Evolutionary conservation across 2,113 vertebrate genomes (phyloP).

Genomic region (Chascanopsetta lugubris): DNA sequence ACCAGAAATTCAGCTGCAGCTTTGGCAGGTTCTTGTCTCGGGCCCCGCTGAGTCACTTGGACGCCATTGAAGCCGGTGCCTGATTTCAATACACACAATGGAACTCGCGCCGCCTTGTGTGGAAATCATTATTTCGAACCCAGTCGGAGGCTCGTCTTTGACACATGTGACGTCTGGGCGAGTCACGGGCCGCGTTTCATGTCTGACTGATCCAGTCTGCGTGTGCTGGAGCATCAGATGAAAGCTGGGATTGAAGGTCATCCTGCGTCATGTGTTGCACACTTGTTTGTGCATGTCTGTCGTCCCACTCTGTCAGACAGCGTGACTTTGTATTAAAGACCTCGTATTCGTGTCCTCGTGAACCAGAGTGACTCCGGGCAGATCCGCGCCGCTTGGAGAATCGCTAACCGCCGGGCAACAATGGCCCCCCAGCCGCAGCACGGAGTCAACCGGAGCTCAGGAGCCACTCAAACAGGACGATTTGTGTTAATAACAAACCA

Average conservation of each 20-base stretch:
- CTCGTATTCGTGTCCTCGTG: conserved; percentile 17
- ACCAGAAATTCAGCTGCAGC: conserved; percentile 37
- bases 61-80: conserved; percentile 23
- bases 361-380: conserved; percentile 44
- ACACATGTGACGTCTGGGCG: conserved; percentile 34
- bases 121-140: conserved; percentile 24
- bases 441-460: not conserved
- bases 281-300: conserved; percentile 70
- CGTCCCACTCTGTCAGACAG: conserved; percentile 46
- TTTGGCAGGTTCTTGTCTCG: conserved; percentile 1
- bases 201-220: conserved; percentile 41
- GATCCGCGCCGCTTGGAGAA: conserved; percentile 28
- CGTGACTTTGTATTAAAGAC: conserved; percentile 31
- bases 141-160: conserved; percentile 46
- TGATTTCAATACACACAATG: conserved; percentile 14
- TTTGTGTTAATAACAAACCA: conserved; percentile 35
- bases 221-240: conserved; percentile 62
- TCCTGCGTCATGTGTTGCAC: conserved; percentile 66
- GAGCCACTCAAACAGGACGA: conserved; percentile 3
- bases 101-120: conserved; percentile 34
- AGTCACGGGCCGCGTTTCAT: conserved; percentile 50
- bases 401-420: conserved; percentile 26
- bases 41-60: conserved; percentile 26
- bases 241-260: conserved; percentile 55
- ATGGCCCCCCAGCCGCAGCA: conserved; percentile 36